These are phyloP conservation scores for Micoletzkya japonica DNA, from an alignment of 2,888 invertebrate species.

Conservation along the genomic window DNA sequence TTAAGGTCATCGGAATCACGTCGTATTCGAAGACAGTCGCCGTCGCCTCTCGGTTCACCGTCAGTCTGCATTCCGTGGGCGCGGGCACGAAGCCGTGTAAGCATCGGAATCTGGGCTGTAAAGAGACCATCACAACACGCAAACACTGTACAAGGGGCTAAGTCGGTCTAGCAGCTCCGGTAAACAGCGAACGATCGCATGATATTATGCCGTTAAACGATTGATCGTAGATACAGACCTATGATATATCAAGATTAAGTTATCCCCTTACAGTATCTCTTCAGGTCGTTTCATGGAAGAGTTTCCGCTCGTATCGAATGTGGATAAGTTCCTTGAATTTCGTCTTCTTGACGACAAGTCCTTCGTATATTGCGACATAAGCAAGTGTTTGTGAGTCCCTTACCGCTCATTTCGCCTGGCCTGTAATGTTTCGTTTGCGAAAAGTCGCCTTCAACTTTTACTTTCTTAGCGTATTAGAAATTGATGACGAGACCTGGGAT, in stretches of 20 bases:
- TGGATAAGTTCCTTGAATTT: constrained; percentile 37
- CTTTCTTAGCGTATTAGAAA: no score
- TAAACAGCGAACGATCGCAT: no score
- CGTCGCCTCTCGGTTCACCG: background rate
- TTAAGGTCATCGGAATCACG: constrained; percentile 2
- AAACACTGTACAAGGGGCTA: no score
- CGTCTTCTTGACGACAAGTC: constrained; percentile 40
- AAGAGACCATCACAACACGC: no score
- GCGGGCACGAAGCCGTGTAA: background rate
- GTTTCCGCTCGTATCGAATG: constrained; percentile 18
- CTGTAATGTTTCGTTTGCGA: no score
- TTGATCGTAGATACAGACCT: no score
- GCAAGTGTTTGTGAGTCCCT: constrained; percentile 36
- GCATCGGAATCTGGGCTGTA: background rate
- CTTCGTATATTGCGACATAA: constrained; percentile 43
- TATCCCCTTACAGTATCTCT: no score
- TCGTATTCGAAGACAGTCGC: background rate
- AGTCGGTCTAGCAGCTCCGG: no score
- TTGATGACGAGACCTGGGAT: no score
- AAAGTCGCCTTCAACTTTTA: no score
- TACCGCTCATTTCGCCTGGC: background rate
- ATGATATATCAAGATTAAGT: no score
- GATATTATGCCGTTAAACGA: no score
- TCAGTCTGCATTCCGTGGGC: background rate
- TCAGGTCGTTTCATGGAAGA: constrained; percentile 29